Base-by-base conservation (phyloP, 2,888 invertebrate genomes). In the Clanis bilineata region DNA sequence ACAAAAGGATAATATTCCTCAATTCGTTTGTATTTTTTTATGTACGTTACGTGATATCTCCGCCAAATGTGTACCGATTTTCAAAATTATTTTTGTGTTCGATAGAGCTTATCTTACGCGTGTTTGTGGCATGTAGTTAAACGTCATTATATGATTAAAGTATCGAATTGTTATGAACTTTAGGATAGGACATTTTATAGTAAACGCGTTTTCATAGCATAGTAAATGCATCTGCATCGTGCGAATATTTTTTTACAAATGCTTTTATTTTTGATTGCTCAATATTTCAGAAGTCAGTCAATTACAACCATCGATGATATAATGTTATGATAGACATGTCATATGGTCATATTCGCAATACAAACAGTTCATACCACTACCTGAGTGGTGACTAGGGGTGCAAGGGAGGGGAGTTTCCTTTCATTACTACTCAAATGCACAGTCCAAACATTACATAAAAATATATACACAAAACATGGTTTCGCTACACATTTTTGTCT, bases 101-200 rank as follows among this genome's bases (percentile, higher is more conserved):
- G 41, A 15, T 15, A 41, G n/a, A n/a, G n/a, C n/a, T n/a, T n/a
- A n/a, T n/a, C n/a, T n/a, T n/a, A n/a, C n/a, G n/a, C n/a, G 12
- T 41, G 2, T 41, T 18, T 45, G 23, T 12, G 56, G 23, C 56
- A n/a, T 41, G 23, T 12, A 39, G 43, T 22, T 39, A 39, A 55
- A 9, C 41, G 18, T 28, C 43, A 10, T 7, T 25, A 22, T 23
- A 23, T 44, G 15, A 45, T 32, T 21, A 25, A 44, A 57, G n/a
- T 57, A 43, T 57, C 10, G 56, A 56, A 56, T 18, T 56, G 43
- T 44, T 57, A 57, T 21, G 22, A 32, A 22, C 0, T 28, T 44
- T 32, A 57, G 44, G n/a, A 44, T 57, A 57, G 1, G 7, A 22
- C 18, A 18, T 18, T 44, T 5, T 36, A 6, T 32, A 57, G 2